Evolutionary conservation across 2,113 vertebrate genomes (phyloP).

Genomic region (Dicerorhinus sumatrensis): DNA sequence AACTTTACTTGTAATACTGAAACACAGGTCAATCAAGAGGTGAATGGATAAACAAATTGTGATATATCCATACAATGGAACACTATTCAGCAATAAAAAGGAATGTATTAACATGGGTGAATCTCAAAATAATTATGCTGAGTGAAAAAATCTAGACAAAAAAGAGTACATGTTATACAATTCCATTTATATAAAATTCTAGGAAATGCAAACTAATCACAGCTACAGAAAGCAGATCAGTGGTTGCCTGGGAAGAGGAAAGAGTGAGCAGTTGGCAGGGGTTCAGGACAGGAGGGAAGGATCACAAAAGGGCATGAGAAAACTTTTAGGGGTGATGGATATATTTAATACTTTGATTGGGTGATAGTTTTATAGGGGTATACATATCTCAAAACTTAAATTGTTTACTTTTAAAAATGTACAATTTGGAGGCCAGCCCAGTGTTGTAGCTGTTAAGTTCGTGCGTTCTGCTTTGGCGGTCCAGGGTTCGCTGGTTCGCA

Average conservation of each 20-base stretch:
- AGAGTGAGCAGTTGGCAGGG: background rate
- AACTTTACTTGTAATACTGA: conserved; percentile 9
- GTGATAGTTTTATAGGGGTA: background rate
- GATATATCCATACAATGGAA: background rate
- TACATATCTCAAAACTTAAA: background rate
- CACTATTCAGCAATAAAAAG: conserved; percentile 23
- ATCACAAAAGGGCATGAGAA: background rate
- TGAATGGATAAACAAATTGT: background rate
- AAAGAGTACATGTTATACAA: background rate
- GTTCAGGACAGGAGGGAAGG: background rate
- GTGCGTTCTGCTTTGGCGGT: too few species aligned
- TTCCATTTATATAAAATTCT: conserved; percentile 21
- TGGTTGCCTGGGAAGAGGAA: background rate
- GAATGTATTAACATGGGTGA: background rate
- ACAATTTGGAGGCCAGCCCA: background rate
- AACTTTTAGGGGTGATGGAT: background rate
- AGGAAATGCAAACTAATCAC: background rate
- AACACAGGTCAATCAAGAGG: background rate
- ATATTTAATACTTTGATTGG: background rate
- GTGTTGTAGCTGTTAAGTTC: too few species aligned
- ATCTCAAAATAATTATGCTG: background rate
- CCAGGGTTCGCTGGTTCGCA: too few species aligned
- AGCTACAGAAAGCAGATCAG: background rate
- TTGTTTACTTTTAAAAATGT: background rate
- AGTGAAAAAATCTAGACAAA: conserved; percentile 18